Evolutionary conservation across 2,888 invertebrate genomes (phyloP).

Genomic region (Diogma glabrata): DNA sequence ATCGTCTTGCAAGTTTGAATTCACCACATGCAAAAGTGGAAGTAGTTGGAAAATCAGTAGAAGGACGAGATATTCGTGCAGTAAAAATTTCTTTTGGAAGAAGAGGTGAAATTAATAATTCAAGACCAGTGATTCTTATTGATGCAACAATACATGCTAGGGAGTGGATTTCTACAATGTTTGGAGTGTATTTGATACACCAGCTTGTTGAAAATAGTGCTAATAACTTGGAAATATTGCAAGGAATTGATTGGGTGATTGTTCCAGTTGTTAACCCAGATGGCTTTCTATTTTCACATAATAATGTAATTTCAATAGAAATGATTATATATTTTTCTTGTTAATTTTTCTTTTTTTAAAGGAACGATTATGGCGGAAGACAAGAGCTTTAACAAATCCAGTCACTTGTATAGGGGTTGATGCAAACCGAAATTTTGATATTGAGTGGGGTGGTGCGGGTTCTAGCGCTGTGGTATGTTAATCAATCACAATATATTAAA

Average conservation of each 20-base stretch:
- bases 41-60: slow-evolving; percentile 45
- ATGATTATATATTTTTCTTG: no score
- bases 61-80: slow-evolving; percentile 45
- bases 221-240: slow-evolving; percentile 37
- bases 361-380: slow-evolving; percentile 52
- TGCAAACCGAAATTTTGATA: slow-evolving; percentile 63
- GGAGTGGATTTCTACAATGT: slow-evolving; percentile 54
- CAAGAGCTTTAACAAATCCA: slow-evolving; percentile 39
- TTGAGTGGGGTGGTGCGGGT: slow-evolving; percentile 45
- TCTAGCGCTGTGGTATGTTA: no score
- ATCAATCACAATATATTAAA: no score
- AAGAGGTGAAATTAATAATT: background rate
- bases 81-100: slow-evolving; percentile 40
- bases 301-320: no score
- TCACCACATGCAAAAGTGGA: slow-evolving; percentile 46
- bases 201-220: slow-evolving; percentile 41
- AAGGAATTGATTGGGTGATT: slow-evolving; percentile 51
- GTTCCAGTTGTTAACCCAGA: slow-evolving; percentile 58
- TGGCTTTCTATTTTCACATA: slow-evolving; percentile 43
- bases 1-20: slow-evolving; percentile 34
- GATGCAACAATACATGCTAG: slow-evolving; percentile 51
- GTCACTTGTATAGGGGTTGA: slow-evolving; percentile 54
- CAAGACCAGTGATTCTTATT: slow-evolving; percentile 33
- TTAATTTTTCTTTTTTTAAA: slow-evolving; percentile 43
- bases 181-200: slow-evolving; percentile 45